phyloP scores from a whole-genome alignment of 2,888 invertebrate species.

The Calameuta idolon region DNA sequence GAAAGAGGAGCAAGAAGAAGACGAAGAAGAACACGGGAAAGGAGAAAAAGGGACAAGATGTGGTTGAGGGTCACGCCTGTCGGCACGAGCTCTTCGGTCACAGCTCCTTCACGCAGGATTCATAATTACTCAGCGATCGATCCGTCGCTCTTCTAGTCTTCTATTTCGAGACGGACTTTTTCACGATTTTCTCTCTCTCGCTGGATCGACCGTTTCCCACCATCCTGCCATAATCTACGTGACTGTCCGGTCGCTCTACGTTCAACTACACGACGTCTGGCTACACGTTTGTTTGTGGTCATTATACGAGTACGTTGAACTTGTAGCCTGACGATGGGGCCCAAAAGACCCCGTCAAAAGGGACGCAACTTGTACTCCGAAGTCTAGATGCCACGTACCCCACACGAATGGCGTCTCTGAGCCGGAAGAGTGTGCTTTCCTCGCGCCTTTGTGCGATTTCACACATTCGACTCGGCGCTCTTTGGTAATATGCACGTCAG shows the following conservation, averaged over 20 bases:
- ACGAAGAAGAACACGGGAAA: conserved; percentile 30
- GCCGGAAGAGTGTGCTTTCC: not conserved
- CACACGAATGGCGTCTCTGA: not conserved
- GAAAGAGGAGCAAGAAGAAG: conserved; percentile 12
- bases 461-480: not conserved
- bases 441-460: not conserved
- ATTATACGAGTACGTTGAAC: conserved; percentile 56
- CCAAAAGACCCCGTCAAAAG: conserved; percentile 16
- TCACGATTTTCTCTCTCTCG: conserved; percentile 26
- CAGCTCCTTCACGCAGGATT: conserved; percentile 59
- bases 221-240: conserved; percentile 7
- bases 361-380: not conserved
- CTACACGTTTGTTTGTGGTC: conserved; percentile 52
- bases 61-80: conserved; percentile 55
- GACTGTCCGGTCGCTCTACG: conserved; percentile 27
- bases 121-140: conserved; percentile 54
- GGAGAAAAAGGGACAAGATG: conserved; percentile 29
- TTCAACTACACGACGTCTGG: conserved; percentile 30
- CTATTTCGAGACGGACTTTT: conserved; percentile 12
- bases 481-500: not conserved
- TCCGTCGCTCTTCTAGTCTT: conserved; percentile 13
- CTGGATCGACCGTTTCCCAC: conserved; percentile 14
- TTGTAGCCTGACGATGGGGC: conserved; percentile 10
- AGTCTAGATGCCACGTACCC: not conserved
- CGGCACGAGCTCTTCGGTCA: conserved; percentile 61